Conservation (phyloP, 2,113 vertebrate species). For the Pogona vitticeps region DNA sequence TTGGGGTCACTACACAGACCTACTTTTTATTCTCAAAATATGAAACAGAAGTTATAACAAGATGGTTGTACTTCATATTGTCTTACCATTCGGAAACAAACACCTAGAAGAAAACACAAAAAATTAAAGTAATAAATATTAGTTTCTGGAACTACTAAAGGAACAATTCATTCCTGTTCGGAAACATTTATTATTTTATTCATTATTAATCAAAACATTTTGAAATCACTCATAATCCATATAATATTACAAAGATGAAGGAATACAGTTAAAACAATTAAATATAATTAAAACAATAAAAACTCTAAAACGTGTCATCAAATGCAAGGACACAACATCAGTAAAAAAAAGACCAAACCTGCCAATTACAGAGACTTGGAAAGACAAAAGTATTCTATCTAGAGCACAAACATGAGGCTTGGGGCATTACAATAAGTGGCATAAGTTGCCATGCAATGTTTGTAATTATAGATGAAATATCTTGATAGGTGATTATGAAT, state of each 20-base stretch:
- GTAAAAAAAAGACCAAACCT: no score
- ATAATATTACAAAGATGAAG: not conserved
- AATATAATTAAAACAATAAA: not conserved
- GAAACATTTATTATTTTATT: not conserved
- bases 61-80: constrained; percentile 2
- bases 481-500: not conserved
- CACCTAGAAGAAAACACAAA: constrained; percentile 76
- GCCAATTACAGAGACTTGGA: no score
- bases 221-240: not conserved
- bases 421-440: not conserved
- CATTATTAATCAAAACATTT: not conserved
- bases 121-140: constrained; percentile 17
- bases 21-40: constrained; percentile 64
- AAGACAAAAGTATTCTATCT: no score
- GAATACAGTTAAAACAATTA: not conserved
- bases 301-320: not conserved
- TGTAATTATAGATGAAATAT: not conserved
- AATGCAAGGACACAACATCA: not conserved
- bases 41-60: constrained; percentile 13
- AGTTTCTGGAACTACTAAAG: not conserved
- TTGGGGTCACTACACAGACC: not conserved
- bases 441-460: not conserved
- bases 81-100: constrained; percentile 97
- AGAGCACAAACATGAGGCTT: no score
- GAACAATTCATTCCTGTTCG: not conserved